These are phyloP conservation scores for Tolypeutes matacus DNA, from an alignment of 2,797 vertebrate genomes.

Conservation along the genomic window DNA sequence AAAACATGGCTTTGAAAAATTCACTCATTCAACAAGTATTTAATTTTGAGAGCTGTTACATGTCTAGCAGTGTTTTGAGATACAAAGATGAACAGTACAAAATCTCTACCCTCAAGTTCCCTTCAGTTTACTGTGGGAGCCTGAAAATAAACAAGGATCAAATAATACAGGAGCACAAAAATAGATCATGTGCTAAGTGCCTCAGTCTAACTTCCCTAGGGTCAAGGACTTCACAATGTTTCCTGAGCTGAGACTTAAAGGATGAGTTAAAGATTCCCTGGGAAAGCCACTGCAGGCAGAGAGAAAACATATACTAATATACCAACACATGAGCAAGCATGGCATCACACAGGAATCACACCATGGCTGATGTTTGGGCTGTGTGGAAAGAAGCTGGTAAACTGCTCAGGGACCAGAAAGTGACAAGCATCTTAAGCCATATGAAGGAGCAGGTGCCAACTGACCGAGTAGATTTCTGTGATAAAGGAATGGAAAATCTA, in stretches of 20 bases:
- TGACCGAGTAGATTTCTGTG: not conserved
- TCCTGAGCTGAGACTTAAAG: not conserved
- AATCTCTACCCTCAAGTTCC: not conserved
- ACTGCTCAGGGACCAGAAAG: not conserved
- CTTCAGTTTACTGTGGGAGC: not conserved
- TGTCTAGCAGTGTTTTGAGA: not conserved
- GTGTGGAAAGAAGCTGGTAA: not conserved
- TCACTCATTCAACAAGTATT: not conserved
- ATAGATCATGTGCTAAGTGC: not conserved
- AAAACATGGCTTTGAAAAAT: slow-evolving; percentile 28
- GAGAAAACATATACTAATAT: not conserved
- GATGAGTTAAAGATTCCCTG: not conserved
- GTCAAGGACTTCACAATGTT: not conserved
- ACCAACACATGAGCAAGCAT: not conserved
- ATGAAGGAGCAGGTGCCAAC: not conserved
- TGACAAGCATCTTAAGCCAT: not conserved
- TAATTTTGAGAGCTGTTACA: not conserved
- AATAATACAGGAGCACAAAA: not conserved
- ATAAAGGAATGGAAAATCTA: not conserved
- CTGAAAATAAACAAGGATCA: not conserved
- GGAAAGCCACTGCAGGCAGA: not conserved
- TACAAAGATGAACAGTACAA: not conserved
- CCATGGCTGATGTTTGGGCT: not conserved
- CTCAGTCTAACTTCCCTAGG: not conserved
- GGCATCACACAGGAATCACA: not conserved